phyloP scores from a whole-genome alignment of 2,113 vertebrate species.

The Malurus elegans region DNA sequence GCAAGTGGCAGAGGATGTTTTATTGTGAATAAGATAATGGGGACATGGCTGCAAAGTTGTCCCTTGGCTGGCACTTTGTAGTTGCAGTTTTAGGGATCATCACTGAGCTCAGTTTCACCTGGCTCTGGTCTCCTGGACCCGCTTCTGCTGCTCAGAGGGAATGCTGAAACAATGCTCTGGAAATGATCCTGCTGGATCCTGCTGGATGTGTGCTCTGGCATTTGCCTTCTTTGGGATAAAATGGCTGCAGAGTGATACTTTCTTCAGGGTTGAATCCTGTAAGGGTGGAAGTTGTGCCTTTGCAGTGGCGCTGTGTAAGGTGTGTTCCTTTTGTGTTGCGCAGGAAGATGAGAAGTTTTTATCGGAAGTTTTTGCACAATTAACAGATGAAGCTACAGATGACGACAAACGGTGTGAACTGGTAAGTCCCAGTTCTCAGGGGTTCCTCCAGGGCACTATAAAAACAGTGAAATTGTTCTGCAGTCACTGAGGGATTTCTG shows the following conservation, averaged over 20 bases:
- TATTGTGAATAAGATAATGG: background rate
- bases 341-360: conserved; percentile 99
- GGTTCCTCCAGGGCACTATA: background rate
- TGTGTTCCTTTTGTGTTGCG: conserved; percentile 29
- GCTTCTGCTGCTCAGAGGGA: background rate
- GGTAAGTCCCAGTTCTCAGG: conserved; percentile 68
- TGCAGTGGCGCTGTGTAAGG: background rate
- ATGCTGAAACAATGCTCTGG: background rate
- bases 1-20: background rate
- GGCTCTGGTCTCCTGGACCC: background rate
- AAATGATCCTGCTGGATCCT: background rate
- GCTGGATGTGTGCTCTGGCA: background rate
- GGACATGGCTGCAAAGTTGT: background rate
- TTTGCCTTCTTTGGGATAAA: background rate
- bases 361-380: conserved; percentile 97
- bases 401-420: conserved; percentile 94
- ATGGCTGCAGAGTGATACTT: background rate
- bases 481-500: background rate
- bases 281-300: background rate
- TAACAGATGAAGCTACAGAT: conserved; percentile 96
- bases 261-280: background rate
- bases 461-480: background rate
- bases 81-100: background rate
- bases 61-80: too few species aligned
- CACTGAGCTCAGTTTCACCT: background rate